Evolutionary conservation across 2,888 invertebrate genomes (phyloP).

Genomic region (Lamproptera curius): DNA sequence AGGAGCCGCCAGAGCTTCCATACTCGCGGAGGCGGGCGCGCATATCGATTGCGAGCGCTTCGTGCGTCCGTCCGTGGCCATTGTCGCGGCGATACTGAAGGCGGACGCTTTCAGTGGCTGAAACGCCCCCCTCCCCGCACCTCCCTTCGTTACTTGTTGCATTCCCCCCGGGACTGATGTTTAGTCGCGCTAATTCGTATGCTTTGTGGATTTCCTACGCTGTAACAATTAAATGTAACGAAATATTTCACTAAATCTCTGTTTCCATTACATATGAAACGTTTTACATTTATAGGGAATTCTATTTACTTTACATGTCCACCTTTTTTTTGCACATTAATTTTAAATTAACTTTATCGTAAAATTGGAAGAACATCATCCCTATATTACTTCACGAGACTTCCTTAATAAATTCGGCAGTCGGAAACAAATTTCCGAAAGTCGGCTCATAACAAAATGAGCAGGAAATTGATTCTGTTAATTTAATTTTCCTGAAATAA

Average conservation of each 20-base stretch:
- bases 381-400: not conserved
- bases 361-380: not conserved
- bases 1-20: constrained; percentile 80
- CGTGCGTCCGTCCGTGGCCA: constrained; percentile 81
- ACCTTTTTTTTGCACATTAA: not conserved
- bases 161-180: constrained; percentile 29
- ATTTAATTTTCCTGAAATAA: not conserved
- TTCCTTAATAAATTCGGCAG: not conserved
- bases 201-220: constrained; percentile 15
- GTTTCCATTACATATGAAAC: not conserved
- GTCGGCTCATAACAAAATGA: constrained; percentile 2
- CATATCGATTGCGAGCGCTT: constrained; percentile 88
- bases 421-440: constrained; percentile 3
- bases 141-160: constrained; percentile 58
- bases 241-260: not conserved
- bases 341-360: not conserved
- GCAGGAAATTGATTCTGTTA: constrained; percentile 6
- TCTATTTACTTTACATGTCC: not conserved
- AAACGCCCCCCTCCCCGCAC: constrained; percentile 36
- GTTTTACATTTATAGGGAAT: not conserved
- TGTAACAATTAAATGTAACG: no score
- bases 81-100: constrained; percentile 74
- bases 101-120: constrained; percentile 26
- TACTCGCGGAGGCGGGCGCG: constrained; percentile 82
- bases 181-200: constrained; percentile 13